Conservation (phyloP, 2,797 vertebrate species). For the Xiphorhynchus erythropygius region DNA sequence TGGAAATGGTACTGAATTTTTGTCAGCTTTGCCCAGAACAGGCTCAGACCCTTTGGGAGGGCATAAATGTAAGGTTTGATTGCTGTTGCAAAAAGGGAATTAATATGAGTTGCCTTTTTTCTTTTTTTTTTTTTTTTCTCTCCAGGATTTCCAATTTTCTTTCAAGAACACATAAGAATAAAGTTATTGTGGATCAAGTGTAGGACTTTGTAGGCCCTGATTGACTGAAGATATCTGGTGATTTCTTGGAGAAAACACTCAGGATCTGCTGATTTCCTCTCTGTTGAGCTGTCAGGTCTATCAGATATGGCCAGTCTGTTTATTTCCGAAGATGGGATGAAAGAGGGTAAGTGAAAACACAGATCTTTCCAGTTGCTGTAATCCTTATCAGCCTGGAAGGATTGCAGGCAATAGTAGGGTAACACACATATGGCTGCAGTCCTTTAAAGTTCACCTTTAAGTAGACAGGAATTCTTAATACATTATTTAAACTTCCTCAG, state of each 20-base stretch:
- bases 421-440: not conserved
- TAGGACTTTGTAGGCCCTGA: not conserved
- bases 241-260: not conserved
- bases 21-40: not conserved
- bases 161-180: not conserved
- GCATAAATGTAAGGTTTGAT: not conserved
- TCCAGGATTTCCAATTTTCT: not conserved
- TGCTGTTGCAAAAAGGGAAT: not conserved
- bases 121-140: not conserved
- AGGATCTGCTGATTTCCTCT: not conserved
- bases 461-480: not conserved
- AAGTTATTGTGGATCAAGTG: not conserved
- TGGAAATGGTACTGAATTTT: not conserved
- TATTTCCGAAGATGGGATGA: not conserved
- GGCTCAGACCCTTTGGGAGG: not conserved
- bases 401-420: not conserved
- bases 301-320: not conserved
- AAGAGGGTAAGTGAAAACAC: not conserved
- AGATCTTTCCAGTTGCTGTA: not conserved
- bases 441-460: not conserved
- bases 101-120: not conserved
- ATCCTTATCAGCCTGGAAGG: not conserved
- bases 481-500: not conserved
- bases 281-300: not conserved
- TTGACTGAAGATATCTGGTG: not conserved